A percentile compares a stretch with the other conserved stretches of the same genome.
These are phyloP conservation scores for Leontocebus nigricollis DNA, from an alignment of 2,797 vertebrate genomes.

Conservation along the genomic window DNA sequence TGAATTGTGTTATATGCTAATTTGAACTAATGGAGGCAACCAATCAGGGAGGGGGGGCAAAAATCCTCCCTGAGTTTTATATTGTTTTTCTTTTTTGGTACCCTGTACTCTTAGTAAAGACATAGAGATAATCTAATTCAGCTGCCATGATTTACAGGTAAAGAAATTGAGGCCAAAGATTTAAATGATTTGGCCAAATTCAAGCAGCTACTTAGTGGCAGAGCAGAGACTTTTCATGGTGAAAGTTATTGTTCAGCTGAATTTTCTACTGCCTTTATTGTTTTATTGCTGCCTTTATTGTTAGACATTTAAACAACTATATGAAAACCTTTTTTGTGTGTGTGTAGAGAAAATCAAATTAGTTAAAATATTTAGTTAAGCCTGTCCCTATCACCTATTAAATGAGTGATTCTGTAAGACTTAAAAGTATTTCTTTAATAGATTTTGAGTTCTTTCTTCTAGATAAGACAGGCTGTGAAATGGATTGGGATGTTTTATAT, in stretches of 20 bases:
- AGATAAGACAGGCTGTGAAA: neutral
- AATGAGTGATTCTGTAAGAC: slow-evolving; percentile 37
- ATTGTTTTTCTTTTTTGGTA: slow-evolving; percentile 21
- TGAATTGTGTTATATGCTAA: neutral
- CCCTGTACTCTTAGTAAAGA: neutral
- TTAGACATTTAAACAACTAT: neutral
- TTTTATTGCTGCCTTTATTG: neutral
- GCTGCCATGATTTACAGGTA: neutral
- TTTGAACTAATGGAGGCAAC: neutral
- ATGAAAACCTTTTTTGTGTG: neutral
- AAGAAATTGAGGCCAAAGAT: neutral
- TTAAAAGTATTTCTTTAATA: slow-evolving; percentile 36
- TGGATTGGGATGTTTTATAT: neutral
- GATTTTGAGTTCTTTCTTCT: neutral
- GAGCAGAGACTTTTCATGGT: neutral
- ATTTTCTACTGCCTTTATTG: neutral
- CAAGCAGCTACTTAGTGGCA: neutral
- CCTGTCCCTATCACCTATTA: neutral
- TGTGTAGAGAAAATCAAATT: neutral
- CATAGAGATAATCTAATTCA: neutral
- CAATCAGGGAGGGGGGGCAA: neutral
- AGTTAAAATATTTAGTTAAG: neutral
- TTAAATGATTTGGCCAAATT: slow-evolving; percentile 11
- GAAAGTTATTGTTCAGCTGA: neutral
- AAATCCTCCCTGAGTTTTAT: neutral